Conservation (phyloP, 1,140 invertebrate genomes). For the Solenopsis fugax region DNA sequence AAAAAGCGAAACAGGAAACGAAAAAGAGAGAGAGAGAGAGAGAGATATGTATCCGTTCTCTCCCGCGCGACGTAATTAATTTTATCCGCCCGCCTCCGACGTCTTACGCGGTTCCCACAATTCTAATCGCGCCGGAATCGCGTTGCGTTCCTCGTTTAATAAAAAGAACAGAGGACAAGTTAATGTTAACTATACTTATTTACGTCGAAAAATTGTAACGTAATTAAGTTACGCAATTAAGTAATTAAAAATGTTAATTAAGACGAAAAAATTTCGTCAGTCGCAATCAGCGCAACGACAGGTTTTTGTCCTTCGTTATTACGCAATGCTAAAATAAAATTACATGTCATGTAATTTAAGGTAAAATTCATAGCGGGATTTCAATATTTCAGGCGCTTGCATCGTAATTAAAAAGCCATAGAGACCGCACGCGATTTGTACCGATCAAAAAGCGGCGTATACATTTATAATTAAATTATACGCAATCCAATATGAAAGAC, state of each 20-base stretch:
- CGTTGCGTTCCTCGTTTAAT: background rate
- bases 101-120: conserved; percentile 11
- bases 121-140: background rate
- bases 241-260: background rate
- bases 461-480: conserved; percentile 19
- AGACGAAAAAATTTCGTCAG: background rate
- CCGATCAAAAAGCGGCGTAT: background rate
- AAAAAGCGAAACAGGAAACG: background rate
- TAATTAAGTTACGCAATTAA: conserved; percentile 1
- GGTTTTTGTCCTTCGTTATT: background rate
- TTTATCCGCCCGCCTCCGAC: background rate
- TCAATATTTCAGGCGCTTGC: background rate
- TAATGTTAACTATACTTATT: background rate
- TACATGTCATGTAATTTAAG: conserved; percentile 3
- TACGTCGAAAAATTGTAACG: background rate
- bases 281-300: background rate
- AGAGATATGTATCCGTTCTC: background rate
- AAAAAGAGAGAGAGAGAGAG: background rate
- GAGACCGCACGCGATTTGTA: background rate
- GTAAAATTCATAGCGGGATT: background rate
- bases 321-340: background rate
- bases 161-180: background rate
- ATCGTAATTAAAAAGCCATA: conserved; percentile 28
- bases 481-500: background rate
- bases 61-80: conserved; percentile 33